Conservation (phyloP, 2,888 invertebrate genomes). For the Onchidella celtica region DNA sequence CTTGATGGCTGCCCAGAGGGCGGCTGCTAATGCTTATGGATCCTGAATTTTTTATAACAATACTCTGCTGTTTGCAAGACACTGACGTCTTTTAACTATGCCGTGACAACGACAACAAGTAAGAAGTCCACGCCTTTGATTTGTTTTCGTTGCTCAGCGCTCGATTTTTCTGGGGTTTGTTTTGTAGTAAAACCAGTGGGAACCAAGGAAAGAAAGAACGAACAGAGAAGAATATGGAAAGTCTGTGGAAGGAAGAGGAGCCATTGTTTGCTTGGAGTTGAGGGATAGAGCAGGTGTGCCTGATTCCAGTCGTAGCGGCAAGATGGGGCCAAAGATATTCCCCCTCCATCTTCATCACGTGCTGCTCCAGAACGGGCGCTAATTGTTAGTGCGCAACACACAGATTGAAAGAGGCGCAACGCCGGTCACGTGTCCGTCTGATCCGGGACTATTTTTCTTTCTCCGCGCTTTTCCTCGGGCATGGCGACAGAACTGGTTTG, state of each 20-base stretch:
- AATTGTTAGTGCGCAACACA: slow-evolving; percentile 25
- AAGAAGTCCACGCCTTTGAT: too few species aligned
- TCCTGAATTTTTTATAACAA: too few species aligned
- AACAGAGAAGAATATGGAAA: background rate
- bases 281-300: slow-evolving; percentile 29
- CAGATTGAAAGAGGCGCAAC: background rate
- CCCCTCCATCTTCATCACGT: slow-evolving; percentile 14
- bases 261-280: background rate
- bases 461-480: background rate
- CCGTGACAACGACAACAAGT: too few species aligned
- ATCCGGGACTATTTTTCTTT: background rate
- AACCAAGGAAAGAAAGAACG: too few species aligned
- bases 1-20: too few species aligned
- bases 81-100: too few species aligned
- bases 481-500: background rate
- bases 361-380: slow-evolving; percentile 23
- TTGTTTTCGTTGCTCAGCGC: too few species aligned
- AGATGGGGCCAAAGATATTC: background rate
- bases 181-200: too few species aligned
- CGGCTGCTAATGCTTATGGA: too few species aligned
- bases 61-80: too few species aligned
- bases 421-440: slow-evolving; percentile 22
- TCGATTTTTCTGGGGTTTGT: too few species aligned
- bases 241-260: background rate
- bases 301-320: background rate